Evolutionary conservation across 64 coral and sea anemone species (phyloP).

Genomic region (Platygyra sinensis): DNA sequence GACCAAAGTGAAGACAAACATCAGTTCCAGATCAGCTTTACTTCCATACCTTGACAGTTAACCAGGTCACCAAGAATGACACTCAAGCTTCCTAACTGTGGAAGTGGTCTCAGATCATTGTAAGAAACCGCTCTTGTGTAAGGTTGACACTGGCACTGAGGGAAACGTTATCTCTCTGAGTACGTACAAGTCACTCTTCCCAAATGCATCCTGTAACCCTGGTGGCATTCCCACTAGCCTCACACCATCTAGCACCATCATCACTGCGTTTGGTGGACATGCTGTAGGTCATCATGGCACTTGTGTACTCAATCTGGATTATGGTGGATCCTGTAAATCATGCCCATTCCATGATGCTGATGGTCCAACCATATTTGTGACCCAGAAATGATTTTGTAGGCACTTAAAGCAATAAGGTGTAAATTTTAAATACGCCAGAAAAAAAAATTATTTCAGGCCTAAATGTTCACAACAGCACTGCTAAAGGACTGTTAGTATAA

Average conservation of each 20-base stretch:
- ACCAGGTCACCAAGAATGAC: not conserved
- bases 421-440: too few relatives aligned
- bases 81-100: slow-evolving; percentile 38
- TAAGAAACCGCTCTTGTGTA: slow-evolving; percentile 36
- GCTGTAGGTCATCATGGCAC: slow-evolving; percentile 67
- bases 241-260: slow-evolving; percentile 61
- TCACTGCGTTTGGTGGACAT: slow-evolving; percentile 75
- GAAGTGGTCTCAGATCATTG: slow-evolving; percentile 33
- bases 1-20: too few relatives aligned
- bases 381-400: too few relatives aligned
- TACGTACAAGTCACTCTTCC: slow-evolving; percentile 24
- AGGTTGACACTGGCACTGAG: slow-evolving; percentile 71
- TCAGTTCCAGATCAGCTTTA: not conserved
- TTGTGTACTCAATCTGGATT: slow-evolving; percentile 48
- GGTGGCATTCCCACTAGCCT: slow-evolving; percentile 40
- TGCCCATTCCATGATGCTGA: slow-evolving; percentile 3
- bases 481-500: too few relatives aligned
- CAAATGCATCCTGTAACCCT: slow-evolving; percentile 26
- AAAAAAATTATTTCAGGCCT: too few relatives aligned
- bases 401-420: too few relatives aligned
- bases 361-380: not conserved
- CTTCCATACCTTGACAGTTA: not conserved
- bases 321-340: slow-evolving; percentile 1
- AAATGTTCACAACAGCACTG: too few relatives aligned
- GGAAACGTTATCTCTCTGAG: slow-evolving; percentile 61